phyloP scores from a whole-genome alignment of 2,797 vertebrate species.

The Remorina albescens region DNA sequence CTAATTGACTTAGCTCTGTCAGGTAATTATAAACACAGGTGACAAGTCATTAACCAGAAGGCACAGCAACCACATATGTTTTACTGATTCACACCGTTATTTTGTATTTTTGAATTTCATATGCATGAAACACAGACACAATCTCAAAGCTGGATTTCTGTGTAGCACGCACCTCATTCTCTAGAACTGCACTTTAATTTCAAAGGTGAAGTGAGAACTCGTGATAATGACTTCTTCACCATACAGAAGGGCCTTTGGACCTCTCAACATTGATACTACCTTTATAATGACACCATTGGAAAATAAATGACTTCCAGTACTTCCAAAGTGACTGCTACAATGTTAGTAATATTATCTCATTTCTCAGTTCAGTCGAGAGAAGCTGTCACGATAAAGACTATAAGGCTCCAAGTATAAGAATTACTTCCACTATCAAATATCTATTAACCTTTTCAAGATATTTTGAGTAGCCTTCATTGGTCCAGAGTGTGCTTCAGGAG shows the following conservation, averaged over 20 bases:
- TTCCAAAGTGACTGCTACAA: slow-evolving; percentile 21
- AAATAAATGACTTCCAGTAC: slow-evolving; percentile 43
- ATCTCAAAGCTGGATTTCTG: neutral
- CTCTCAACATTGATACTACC: slow-evolving; percentile 37
- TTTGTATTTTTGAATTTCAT: neutral
- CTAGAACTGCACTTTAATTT: slow-evolving; percentile 28
- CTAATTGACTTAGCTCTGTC: neutral
- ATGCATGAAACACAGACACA: neutral
- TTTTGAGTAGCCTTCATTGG: neutral
- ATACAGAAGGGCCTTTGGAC: slow-evolving; percentile 38
- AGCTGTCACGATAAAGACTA: neutral
- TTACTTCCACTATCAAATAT: slow-evolving; percentile 6
- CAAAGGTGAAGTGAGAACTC: slow-evolving; percentile 36
- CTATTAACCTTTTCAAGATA: slow-evolving; percentile 19
- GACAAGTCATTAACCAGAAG: neutral
- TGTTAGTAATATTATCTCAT: slow-evolving; percentile 17
- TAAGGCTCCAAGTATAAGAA: neutral
- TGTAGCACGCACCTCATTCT: neutral
- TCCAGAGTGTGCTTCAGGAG: no score
- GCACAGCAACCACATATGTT: neutral
- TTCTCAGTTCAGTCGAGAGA: neutral
- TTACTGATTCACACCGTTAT: no score
- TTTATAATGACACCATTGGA: slow-evolving; percentile 50
- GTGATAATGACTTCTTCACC: slow-evolving; percentile 40
- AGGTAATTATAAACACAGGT: neutral